Evolutionary conservation across 35 echinoderm and acorn worm species (phyloP).

Genomic region (Anneissia japonica): DNA sequence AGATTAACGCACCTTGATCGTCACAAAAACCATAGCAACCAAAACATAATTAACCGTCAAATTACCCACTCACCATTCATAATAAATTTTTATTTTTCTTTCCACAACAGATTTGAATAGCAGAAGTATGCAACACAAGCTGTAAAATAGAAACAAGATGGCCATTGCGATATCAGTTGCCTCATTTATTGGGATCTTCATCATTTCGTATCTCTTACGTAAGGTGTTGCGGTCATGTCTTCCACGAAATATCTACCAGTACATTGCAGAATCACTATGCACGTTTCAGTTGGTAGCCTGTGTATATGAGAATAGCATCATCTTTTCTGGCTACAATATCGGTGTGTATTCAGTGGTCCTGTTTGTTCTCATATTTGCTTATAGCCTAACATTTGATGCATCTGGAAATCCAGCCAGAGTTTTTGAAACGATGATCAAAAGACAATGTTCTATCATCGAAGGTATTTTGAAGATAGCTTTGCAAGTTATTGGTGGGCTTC

Average conservation of each 20-base stretch:
- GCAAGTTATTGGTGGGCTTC: conserved; percentile 54
- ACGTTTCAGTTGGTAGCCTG: conserved; percentile 69
- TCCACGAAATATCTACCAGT: conserved; percentile 43
- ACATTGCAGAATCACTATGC: conserved; percentile 62
- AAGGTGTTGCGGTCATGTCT: conserved; percentile 19
- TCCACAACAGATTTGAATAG: too few relatives aligned
- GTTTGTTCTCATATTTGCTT: conserved; percentile 43
- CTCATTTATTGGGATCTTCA: background rate
- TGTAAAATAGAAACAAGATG: background rate
- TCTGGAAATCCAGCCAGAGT: conserved; percentile 67
- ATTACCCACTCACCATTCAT: too few relatives aligned
- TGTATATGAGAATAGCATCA: conserved; percentile 78
- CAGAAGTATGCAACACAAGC: too few relatives aligned
- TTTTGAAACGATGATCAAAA: conserved; percentile 56
- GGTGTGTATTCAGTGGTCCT: conserved; percentile 49
- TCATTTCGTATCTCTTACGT: background rate
- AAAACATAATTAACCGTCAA: too few relatives aligned
- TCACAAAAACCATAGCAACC: too few relatives aligned
- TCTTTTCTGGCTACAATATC: conserved; percentile 46
- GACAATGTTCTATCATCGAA: conserved; percentile 38
- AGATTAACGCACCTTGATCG: too few relatives aligned
- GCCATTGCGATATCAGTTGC: background rate
- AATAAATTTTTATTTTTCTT: too few relatives aligned
- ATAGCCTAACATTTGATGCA: conserved; percentile 71
- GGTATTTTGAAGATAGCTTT: conserved; percentile 44